Evolutionary conservation across 37 sponge, comb jelly and placozoan genomes (phyloP).

Genomic region (Axinella damicornis): DNA sequence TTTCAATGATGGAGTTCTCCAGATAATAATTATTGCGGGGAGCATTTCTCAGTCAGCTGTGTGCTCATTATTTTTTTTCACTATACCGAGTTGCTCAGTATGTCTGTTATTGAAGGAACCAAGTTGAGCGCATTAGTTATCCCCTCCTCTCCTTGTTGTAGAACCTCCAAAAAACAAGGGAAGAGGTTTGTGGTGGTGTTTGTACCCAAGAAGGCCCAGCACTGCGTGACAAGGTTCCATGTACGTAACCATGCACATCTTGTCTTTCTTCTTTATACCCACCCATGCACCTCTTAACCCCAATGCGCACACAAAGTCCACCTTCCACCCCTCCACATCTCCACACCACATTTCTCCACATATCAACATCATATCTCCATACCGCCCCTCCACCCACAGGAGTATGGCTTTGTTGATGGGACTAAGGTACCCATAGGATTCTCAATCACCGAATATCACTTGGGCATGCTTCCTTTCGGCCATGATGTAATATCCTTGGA

Average conservation of each 20-base stretch:
- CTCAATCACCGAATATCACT: slow-evolving; percentile 70
- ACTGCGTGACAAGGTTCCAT: slow-evolving; percentile 64
- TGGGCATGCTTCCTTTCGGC: slow-evolving; percentile 91
- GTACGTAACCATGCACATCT: slow-evolving; percentile 45
- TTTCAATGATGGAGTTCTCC: too few relatives aligned
- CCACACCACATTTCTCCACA: background rate
- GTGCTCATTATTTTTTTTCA: too few relatives aligned
- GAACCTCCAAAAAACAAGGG: slow-evolving; percentile 30
- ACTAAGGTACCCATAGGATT: slow-evolving; percentile 6
- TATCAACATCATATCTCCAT: background rate
- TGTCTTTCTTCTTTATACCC: too few relatives aligned
- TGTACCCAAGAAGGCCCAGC: slow-evolving; percentile 65
- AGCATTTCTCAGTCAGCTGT: too few relatives aligned
- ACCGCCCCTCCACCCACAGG: background rate
- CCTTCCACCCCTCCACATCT: too few relatives aligned
- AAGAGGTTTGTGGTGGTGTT: slow-evolving; percentile 76
- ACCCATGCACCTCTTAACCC: too few relatives aligned
- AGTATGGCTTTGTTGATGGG: slow-evolving; percentile 23
- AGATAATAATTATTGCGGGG: too few relatives aligned
- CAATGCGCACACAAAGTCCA: too few relatives aligned
- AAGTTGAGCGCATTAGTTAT: too few relatives aligned
- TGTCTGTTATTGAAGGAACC: too few relatives aligned
- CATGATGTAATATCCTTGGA: slow-evolving; percentile 89
- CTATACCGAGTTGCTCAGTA: too few relatives aligned
- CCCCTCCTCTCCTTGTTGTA: background rate